These are phyloP conservation scores for Copidosoma aretas DNA, from an alignment of 2,888 invertebrate species.

Conservation along the genomic window DNA sequence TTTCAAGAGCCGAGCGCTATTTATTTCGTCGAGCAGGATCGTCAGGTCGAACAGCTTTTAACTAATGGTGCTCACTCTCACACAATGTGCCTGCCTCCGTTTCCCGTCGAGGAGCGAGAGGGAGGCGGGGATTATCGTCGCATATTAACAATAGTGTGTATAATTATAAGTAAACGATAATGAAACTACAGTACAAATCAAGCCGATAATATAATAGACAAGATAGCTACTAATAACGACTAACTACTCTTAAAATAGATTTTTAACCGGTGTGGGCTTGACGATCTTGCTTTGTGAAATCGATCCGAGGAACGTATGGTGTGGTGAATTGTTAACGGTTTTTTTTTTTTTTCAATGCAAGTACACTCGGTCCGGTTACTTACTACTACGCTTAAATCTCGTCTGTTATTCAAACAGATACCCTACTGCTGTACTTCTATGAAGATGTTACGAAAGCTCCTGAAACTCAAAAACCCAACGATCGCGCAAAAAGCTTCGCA, in stretches of 20 bases:
- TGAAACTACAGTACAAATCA: background rate
- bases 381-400: background rate
- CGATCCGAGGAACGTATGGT: background rate
- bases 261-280: background rate
- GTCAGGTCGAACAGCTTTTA: background rate
- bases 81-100: background rate
- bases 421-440: background rate
- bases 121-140: too few species aligned
- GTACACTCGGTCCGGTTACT: conserved; percentile 1
- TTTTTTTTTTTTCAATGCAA: conserved; percentile 5
- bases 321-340: background rate
- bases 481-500: conserved; percentile 20
- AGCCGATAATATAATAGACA: background rate
- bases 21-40: background rate
- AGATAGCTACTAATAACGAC: too few species aligned
- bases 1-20: conserved; percentile 1
- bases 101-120: too few species aligned
- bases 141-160: background rate
- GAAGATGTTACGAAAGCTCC: conserved; percentile 17
- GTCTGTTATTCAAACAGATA: background rate
- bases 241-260: background rate
- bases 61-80: background rate
- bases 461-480: background rate
- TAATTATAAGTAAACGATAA: background rate
- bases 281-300: background rate